phyloP scores from a whole-genome alignment of 2,113 vertebrate genomes.

The Piaya cayana region DNA sequence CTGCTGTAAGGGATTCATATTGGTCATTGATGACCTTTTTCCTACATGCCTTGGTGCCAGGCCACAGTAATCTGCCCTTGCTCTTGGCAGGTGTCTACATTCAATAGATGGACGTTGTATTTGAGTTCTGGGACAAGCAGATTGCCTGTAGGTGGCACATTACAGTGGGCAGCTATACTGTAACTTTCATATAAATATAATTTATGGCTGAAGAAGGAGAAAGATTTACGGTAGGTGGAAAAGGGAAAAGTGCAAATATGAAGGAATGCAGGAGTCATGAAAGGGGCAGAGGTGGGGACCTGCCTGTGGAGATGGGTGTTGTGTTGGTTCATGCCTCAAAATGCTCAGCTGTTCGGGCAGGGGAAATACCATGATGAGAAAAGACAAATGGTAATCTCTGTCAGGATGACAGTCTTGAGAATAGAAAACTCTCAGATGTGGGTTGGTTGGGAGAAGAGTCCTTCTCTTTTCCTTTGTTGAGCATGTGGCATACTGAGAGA shows the following conservation, averaged over 20 bases:
- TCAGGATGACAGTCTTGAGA: neutral
- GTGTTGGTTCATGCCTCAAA: rapidly evolving
- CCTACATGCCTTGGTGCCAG: neutral
- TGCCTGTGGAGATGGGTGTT: rapidly evolving
- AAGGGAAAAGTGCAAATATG: neutral
- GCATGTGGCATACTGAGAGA: neutral
- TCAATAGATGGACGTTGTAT: neutral
- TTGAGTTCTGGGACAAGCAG: rapidly evolving
- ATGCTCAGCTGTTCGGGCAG: neutral
- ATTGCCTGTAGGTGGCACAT: neutral
- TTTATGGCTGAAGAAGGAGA: neutral
- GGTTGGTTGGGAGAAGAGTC: neutral
- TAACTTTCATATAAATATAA: neutral
- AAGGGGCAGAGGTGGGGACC: neutral
- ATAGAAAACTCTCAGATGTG: neutral
- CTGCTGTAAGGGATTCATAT: neutral
- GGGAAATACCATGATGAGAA: neutral
- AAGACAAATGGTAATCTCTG: neutral
- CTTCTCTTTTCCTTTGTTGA: neutral
- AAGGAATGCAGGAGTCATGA: neutral
- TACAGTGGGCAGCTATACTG: rapidly evolving
- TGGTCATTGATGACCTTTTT: neutral
- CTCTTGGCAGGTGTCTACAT: neutral
- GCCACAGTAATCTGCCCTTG: rapidly evolving
- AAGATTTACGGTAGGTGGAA: neutral